phyloP scores from a whole-genome alignment of 2,888 invertebrate genomes.

The Drosophila koepferae region DNA sequence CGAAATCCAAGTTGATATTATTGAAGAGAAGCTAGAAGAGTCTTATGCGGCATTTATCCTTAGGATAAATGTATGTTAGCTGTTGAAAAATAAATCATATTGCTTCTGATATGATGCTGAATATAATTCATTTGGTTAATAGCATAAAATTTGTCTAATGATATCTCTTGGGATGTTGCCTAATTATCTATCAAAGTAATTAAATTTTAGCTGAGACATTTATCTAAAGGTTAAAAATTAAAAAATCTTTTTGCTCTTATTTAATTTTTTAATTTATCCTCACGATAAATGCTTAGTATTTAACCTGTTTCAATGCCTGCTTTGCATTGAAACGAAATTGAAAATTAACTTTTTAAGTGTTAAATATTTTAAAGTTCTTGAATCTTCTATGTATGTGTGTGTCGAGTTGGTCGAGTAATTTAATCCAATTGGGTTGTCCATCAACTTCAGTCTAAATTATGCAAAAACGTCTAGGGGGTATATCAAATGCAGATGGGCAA shows the following conservation, averaged over 20 bases:
- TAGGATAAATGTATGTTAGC: no score
- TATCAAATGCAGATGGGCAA: conserved; percentile 38
- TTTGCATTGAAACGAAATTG: background rate
- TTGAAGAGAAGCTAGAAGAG: no score
- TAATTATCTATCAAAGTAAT: no score
- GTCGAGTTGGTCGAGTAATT: conserved; percentile 17
- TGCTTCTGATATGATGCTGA: no score
- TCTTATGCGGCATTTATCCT: background rate
- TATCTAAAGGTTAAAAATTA: no score
- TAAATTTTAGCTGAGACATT: no score
- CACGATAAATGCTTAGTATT: background rate
- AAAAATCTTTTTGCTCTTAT: no score
- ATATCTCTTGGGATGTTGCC: no score
- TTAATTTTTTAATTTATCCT: background rate
- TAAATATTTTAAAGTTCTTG: conserved; percentile 1
- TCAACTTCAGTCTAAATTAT: conserved; percentile 36
- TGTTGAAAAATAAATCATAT: background rate
- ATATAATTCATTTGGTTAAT: no score
- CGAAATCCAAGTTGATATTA: no score
- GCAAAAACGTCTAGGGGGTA: conserved; percentile 22
- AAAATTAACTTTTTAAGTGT: background rate
- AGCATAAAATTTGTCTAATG: no score
- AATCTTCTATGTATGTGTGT: background rate
- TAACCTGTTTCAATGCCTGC: background rate
- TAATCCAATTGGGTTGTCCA: conserved; percentile 28